Conservation (phyloP, 2,888 invertebrate genomes). For the Malthinus seriepunctatus region DNA sequence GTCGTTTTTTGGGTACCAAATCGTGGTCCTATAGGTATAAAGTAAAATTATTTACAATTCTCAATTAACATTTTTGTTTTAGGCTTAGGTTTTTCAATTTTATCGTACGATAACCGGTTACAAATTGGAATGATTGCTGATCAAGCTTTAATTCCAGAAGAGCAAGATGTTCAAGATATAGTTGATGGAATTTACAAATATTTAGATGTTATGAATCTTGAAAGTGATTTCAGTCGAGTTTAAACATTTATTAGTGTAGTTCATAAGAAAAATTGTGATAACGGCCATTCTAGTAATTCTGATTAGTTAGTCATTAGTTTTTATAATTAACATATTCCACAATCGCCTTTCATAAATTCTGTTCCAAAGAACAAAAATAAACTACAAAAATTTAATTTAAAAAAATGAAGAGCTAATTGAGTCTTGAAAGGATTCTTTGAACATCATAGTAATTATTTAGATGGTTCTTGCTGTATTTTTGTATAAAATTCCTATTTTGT, state of each 20-base stretch:
- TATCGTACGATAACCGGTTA: constrained; percentile 56
- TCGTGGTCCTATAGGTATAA: constrained; percentile 56
- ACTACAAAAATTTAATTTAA: too few relatives aligned
- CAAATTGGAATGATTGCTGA: constrained; percentile 58
- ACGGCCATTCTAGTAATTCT: too few relatives aligned
- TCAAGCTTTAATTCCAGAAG: constrained; percentile 50
- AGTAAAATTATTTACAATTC: neutral
- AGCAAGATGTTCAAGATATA: constrained; percentile 52
- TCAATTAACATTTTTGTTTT: constrained; percentile 10
- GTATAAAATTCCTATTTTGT: too few relatives aligned
- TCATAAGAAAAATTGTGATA: too few relatives aligned
- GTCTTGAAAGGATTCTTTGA: too few relatives aligned
- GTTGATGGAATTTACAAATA: constrained; percentile 12
- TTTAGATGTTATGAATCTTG: constrained; percentile 7
- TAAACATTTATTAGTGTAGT: neutral
- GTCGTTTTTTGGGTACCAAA: constrained; percentile 60
- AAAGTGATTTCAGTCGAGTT: constrained; percentile 9
- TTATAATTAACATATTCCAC: too few relatives aligned
- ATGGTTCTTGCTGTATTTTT: too few relatives aligned
- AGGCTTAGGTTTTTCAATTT: constrained; percentile 58
- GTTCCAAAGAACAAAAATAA: too few relatives aligned
- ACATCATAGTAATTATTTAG: too few relatives aligned
- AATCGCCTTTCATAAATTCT: too few relatives aligned
- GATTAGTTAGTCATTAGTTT: too few relatives aligned
- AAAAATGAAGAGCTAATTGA: too few relatives aligned